A percentile compares a stretch with the other conserved stretches of the same genome.
phyloP scores from a whole-genome alignment of 2,797 vertebrate genomes.

The Vultur gryphus region DNA sequence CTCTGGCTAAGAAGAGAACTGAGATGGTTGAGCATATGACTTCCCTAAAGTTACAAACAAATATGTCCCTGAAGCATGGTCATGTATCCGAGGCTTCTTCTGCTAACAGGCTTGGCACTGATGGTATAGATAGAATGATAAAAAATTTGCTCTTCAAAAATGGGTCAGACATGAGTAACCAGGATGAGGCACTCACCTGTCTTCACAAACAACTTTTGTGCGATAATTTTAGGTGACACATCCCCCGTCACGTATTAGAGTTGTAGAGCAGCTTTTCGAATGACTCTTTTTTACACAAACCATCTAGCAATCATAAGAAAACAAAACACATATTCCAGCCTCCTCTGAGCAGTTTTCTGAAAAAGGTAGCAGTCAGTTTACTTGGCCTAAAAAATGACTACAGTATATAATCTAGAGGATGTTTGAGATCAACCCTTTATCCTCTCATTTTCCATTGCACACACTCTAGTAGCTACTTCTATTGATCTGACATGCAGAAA shows the following conservation, averaged over 20 bases:
- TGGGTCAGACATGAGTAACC: background rate
- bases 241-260: background rate
- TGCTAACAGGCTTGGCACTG: background rate
- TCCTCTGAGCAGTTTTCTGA: background rate
- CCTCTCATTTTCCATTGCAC: background rate
- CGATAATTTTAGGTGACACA: background rate
- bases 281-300: background rate
- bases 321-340: background rate
- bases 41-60: background rate
- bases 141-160: background rate
- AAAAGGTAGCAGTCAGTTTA: background rate
- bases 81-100: background rate
- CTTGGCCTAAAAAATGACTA: background rate
- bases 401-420: background rate
- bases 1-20: background rate
- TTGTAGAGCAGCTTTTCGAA: background rate
- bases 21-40: background rate
- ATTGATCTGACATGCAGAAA: background rate
- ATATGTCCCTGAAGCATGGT: background rate
- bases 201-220: background rate
- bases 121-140: background rate
- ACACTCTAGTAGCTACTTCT: background rate
- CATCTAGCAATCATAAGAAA: background rate
- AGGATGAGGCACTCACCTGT: background rate
- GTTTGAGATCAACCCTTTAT: background rate